Evolutionary conservation across 2,113 vertebrate species (phyloP).

Genomic region (Cervus canadensis): DNA sequence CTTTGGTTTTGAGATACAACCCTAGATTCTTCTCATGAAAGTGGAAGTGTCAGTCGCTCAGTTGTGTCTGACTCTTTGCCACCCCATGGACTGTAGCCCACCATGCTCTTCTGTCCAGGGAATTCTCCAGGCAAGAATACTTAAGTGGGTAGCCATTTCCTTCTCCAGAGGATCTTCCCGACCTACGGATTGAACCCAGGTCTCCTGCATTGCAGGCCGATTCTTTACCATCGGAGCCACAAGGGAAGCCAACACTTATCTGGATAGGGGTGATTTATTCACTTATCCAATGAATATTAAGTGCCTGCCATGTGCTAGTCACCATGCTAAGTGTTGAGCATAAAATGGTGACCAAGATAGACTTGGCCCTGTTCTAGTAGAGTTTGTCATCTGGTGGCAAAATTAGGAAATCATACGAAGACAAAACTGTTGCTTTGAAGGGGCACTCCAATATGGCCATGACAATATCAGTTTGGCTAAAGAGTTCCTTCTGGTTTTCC

Average conservation of each 20-base stretch:
- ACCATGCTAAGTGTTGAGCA: not conserved
- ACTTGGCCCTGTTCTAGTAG: accelerated
- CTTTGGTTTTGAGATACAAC: not conserved
- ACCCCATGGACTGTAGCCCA: not conserved
- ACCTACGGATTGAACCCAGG: not conserved
- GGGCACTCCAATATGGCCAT: accelerated
- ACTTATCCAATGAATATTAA: not conserved
- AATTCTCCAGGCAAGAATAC: not conserved
- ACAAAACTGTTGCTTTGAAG: not conserved
- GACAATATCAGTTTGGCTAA: not conserved
- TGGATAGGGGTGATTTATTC: not conserved
- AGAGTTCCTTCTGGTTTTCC: not conserved
- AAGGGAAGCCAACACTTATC: not conserved
- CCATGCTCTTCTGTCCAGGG: not conserved
- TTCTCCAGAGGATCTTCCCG: not conserved
- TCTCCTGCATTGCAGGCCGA: not conserved
- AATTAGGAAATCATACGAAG: not conserved
- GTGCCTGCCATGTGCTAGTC: not conserved
- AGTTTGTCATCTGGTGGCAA: not conserved
- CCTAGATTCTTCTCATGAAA: not conserved
- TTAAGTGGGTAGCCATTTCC: not conserved
- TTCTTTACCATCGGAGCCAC: not conserved
- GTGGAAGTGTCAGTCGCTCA: not conserved
- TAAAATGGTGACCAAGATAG: not conserved
- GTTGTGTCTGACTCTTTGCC: not conserved